Conservation (phyloP, 2,113 vertebrate genomes). For the Oryzias celebensis region DNA sequence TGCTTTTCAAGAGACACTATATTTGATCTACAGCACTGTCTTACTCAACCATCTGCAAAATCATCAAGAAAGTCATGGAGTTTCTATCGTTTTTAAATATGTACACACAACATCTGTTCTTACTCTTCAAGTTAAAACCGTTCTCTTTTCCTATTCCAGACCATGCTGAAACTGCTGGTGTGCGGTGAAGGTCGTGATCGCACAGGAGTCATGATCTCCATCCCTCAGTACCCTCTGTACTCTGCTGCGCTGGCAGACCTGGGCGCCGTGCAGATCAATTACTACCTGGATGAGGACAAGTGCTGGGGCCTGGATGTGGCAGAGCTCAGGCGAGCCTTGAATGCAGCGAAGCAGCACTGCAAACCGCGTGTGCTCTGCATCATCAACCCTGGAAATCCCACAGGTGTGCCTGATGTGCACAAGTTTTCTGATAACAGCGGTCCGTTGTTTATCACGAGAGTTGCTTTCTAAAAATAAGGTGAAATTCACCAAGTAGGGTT, state of each 20-base stretch:
- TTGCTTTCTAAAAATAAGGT: too few relatives aligned
- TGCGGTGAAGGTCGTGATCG: slow-evolving; percentile 74
- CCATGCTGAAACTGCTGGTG: slow-evolving; percentile 86
- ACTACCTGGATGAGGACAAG: slow-evolving; percentile 87
- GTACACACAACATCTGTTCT: neutral
- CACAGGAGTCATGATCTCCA: slow-evolving; percentile 88
- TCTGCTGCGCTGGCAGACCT: slow-evolving; percentile 86
- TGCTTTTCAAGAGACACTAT: neutral
- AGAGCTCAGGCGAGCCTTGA: slow-evolving; percentile 80
- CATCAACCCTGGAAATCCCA: slow-evolving; percentile 94
- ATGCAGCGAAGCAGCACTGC: slow-evolving; percentile 78
- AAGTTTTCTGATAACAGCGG: neutral
- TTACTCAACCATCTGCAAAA: too few relatives aligned
- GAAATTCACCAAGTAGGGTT: too few relatives aligned
- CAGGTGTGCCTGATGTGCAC: slow-evolving; percentile 72
- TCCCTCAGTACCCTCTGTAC: slow-evolving; percentile 94
- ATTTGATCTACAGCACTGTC: neutral
- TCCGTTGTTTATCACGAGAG: too few relatives aligned
- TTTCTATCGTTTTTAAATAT: neutral
- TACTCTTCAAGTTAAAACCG: neutral
- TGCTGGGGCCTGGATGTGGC: slow-evolving; percentile 83
- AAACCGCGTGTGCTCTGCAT: slow-evolving; percentile 84
- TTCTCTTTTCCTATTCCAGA: slow-evolving; percentile 62
- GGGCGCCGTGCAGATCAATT: slow-evolving; percentile 81
- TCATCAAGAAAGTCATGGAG: neutral